Evolutionary conservation across 64 coral and sea anemone genomes (phyloP), one percentile per base, ranked within the genome.

Genomic region (Montipora efflorescens): DNA sequence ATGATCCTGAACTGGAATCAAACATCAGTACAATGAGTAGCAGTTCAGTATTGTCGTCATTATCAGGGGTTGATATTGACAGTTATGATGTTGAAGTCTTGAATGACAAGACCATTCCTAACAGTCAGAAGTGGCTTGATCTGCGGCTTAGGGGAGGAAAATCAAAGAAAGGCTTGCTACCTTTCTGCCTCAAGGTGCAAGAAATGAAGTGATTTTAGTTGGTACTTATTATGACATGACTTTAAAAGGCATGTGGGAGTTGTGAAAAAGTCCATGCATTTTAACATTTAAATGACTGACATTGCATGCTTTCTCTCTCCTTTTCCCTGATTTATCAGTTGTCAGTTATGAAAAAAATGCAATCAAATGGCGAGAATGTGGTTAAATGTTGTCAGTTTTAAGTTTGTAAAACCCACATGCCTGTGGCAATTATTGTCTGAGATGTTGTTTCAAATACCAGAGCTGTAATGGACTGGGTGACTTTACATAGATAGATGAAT

Each of bases 1-100:
- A 96, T 47, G 97, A 96, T 61, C 83, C 89, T 9, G 97, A 98
- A 36, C 62, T 98, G 48, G 97, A 98, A 68, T 98, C 97, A 11
- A 98, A 98, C 61, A 82, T 90, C 45, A 98, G 97, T 43, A 92
- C 94, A 9, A 87, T 98, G 57, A 98, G 97, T 59, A 96, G 94
- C 59, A 98, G 97, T 20, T 98, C 97, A 0, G 94, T 98, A 18
- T 73, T 98, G 57, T 98, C 97, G 3, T 98, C 96, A 11, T 78
- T 98, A 46, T 98, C 96, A 5, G 96, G 96, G 1, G 96, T 98
- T 3, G 96, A 98, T 61, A 95, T 95, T 57, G 96, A 98, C 12
- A 74, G 83, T 3, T 98, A 94, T 76, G 93, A 94, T 44, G 75
- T 95, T 62, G 96, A 98, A 7, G 93, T 98, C 7, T 87, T 98